Evolutionary conservation across 2,888 invertebrate species (phyloP), one percentile per base, ranked within the genome.

Genomic region (Aquatica leii): DNA sequence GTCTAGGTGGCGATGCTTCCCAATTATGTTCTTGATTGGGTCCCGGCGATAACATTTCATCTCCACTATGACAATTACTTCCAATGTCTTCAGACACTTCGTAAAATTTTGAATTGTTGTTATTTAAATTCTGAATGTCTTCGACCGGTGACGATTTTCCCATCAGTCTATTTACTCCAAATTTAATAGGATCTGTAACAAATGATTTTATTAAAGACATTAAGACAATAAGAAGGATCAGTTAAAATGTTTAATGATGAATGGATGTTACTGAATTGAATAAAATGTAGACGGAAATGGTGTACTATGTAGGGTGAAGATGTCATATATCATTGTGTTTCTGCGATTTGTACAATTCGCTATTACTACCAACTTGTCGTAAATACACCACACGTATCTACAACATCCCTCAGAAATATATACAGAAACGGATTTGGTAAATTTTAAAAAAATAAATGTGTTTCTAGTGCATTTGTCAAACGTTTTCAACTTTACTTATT

Each of bases 111-210:
- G 72, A 84, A 63, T 81, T 80, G 70, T 85, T 84, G 70, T 86
- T 84, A 71, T 82, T 78, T 73, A 81, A 78, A 58, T 77, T 76
- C 73, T 86, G 86, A 68, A 86, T 86, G 67, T 89, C 88, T 54
- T 89, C 89, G 20, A 86, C 86, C 61, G 84, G 84, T 24, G 84
- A 84, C 40, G 87, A 87, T 71, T 87, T 85, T 14, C 86, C 86
- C 31, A 94, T 91, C 71, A 94, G 82, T 64, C 94, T 89, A 80
- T 88, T 92, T 75, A 94, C 90, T 63, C 94, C 93, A 75, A 94
- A 94, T 75, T 93, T 93, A 75, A 94, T 88, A 78, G 90, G 89
- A 76, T 92, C 94, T 93, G 88, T 2, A 86, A 86, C 68, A 59
- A 59, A 59, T 24, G 54, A 46, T 34, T 62, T 57, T 53, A 58